Base-by-base conservation (phyloP, 2,888 invertebrate species). In the Nomada hirtipes region DNA sequence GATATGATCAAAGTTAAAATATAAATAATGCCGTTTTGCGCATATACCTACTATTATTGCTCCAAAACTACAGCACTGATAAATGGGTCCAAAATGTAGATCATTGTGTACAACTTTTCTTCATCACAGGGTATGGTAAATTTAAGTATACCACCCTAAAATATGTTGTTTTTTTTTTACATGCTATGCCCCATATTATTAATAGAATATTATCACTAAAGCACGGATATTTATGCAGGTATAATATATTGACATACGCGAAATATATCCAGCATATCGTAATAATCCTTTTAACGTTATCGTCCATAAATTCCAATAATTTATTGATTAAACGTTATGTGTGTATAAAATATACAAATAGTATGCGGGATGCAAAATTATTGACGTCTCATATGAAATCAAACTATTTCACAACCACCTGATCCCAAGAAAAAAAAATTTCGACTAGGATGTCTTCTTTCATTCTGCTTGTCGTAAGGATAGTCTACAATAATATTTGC, bases 101-200 rank as follows among this genome's bases (percentile, higher is more conserved):
- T 79, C 83, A 82, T 82, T 85, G 74, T 84, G 73, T 83, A 83
- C 83, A 84, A 83, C 68, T 86, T 80, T 68, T 76, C 84, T 84
- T 80, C 89, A 88, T 86, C 89, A 89, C 85, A 82, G 87, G 78
- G 73, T 72, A 78, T 72, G 82, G 76, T 84, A 83, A 86, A 87
- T 87, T 88, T 90, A 89, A 87, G 85, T 85, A 84, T 88, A 82
- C 86, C 87, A 90, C 87, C 89, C 89, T 89, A 81, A 82, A 89
- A 89, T 68, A 74, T 76, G 71, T 73, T 55, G 60, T 2, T 23
- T 23, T 36, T 36, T 20, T 36, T 74, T 67, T 68, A 83, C 29
- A 76, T 52, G n/a, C 42, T 47, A 26, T 10, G 53, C 4, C 52
- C 47, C 2, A 23, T 47, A 50, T 36, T 36, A 65, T 11, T 52